Evolutionary conservation across 2,888 invertebrate genomes (phyloP), one percentile per base, ranked within the genome.

Genomic region (Cheilosia impressa): DNA sequence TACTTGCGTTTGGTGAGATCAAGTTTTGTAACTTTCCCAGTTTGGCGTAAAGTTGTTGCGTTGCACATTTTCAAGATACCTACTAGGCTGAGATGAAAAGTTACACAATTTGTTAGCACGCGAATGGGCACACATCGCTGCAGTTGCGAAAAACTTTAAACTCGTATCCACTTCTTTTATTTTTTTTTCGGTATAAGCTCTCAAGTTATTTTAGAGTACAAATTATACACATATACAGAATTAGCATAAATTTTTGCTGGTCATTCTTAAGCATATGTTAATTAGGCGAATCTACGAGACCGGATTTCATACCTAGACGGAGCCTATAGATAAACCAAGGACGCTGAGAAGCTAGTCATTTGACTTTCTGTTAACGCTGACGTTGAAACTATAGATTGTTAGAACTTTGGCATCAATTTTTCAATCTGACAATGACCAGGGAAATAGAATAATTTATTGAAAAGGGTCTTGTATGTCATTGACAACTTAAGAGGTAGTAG

Each of bases 241-340:
- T 71, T 52, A 41, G 24, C 58, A 71, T 71, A 38, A 0, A 41
- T 71, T 58, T 45, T 7, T 4, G 13, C 15, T 47, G 13, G n/a
- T 17, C 2, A 45, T 47, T 71, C 58, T 71, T 58, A 50, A 17
- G 5, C 24, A 38, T 50, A 60, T 60, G 71, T n/a, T 58, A 71
- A 71, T 58, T 52, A 19, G 0, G 17, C 9, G 22, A 24, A n/a
- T 24, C 71, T 10, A 60, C 38, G 50, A 9, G 38, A 71, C 43
- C 13, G 38, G 38, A 1, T 22, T 45, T 31, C 57, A 22, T 17
- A 43, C 6, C 7, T 58, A 58, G 34, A 58, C 45, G 3, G 43
- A 55, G 1, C 13, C 38, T 38, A 38, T 38, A 38, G 10, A 38
- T 10, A 38, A 38, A 4, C 4, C 38, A 38, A 38, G 38, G 38